Conservation (phyloP, 2,797 vertebrate genomes). For the Myotis pilosus region DNA sequence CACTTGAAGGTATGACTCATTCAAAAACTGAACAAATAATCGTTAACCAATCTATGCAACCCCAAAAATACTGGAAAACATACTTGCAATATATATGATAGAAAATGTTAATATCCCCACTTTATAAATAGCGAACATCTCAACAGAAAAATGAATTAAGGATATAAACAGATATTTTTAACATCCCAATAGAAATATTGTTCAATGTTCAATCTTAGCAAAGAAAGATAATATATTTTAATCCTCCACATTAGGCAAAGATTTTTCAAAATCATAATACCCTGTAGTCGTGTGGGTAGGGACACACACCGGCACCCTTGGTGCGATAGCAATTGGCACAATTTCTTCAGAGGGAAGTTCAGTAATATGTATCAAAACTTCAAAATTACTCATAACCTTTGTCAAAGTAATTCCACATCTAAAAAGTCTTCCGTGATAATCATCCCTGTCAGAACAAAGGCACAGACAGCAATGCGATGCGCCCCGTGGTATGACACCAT, state of each 20-base stretch:
- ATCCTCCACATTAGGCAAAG: background rate
- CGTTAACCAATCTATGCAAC: background rate
- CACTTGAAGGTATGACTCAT: background rate
- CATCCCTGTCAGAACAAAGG: background rate
- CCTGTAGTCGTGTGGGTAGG: background rate
- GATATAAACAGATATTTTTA: background rate
- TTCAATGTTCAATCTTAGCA: slow-evolving; percentile 1
- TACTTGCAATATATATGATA: background rate
- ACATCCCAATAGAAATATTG: background rate
- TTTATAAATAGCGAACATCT: background rate
- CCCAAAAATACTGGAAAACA: slow-evolving; percentile 1
- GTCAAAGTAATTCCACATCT: background rate
- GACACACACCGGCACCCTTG: background rate
- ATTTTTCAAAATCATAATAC: slow-evolving; percentile 15
- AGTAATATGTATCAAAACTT: background rate
- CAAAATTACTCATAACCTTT: slow-evolving; percentile 2
- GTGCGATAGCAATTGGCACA: background rate
- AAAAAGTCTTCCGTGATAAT: background rate
- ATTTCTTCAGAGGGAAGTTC: background rate
- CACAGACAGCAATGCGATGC: background rate
- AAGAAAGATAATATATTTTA: background rate
- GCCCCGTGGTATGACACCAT: background rate
- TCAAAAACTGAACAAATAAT: background rate
- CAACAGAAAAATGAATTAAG: slow-evolving; percentile 28
- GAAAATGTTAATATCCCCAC: background rate